Evolutionary conservation across 2,888 invertebrate genomes (phyloP), one percentile per base, ranked within the genome.

Genomic region (Sericinus montela): DNA sequence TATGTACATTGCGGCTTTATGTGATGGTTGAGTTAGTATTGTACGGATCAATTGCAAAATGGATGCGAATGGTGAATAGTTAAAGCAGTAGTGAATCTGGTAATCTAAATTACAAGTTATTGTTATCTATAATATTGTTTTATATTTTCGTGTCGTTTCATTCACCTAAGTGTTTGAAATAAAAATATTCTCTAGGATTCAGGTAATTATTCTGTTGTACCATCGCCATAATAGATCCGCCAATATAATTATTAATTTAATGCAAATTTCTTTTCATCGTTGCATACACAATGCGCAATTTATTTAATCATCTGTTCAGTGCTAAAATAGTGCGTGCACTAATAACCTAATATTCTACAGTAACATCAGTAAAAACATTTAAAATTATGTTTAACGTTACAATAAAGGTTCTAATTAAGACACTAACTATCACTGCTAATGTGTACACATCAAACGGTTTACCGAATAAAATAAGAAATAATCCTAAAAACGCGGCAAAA

Each of bases 391-490:
- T 59, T 67, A 82, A 53, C 63, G 67, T 80, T 67, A 78, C 71
- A 67, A 84, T 65, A 56, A 80, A 70, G 65, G 75, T 68, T 67
- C 75, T 79, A 72, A 81, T 54, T 72, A 81, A 58, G 63, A 82
- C 58, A 74, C 80, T 74, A 69, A 75, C 65, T 77, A 86, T 74
- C 78, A 84, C 79, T 75, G 82, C 75, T 60, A 78, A 61, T 56
- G 84, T 80, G 71, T 82, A 80, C 38, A 70, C 55, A 75, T 86
- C 81, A 71, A 79, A 81, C 69, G 78, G 80, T 70, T 81, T 84
- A 48, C 58, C 64, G 60, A 74, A 70, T 65, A 84, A 67, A 64
- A 84, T 64, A 39, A 70, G 52, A 57, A 75, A 65, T 62, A 67
- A 75, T 52, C 72, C 71, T 51, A 80, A 52, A 55, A 74, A 65